Conservation (phyloP, 1,140 invertebrate genomes). For the Aplysia californica region DNA sequence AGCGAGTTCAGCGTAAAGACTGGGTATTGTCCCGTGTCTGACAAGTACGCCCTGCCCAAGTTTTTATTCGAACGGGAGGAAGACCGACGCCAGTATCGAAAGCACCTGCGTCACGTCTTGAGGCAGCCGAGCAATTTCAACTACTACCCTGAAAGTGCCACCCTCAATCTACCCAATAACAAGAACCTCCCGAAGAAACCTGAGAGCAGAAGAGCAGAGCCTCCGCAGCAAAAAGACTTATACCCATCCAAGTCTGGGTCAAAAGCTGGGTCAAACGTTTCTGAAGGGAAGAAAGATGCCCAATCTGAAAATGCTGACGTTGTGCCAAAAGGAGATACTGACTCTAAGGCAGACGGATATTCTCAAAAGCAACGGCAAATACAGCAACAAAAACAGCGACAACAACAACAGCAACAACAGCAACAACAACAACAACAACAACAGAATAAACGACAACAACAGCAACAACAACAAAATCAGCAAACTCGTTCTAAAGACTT, state of each 20-base stretch:
- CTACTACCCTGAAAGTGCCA: neutral
- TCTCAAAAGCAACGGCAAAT: no score
- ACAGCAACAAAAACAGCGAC: no score
- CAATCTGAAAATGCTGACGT: no score
- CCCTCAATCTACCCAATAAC: neutral
- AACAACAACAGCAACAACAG: no score
- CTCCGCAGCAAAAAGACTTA: neutral
- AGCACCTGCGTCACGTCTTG: neutral
- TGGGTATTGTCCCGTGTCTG: conserved; percentile 29
- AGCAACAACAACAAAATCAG: no score
- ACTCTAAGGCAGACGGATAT: no score
- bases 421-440: no score
- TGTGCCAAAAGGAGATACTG: no score
- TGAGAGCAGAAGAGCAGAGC: neutral
- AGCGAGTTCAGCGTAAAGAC: conserved; percentile 28
- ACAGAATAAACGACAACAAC: no score
- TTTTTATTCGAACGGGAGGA: neutral
- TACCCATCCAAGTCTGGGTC: neutral
- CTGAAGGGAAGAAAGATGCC: no score
- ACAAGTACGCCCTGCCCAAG: neutral
- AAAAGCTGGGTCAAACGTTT: neutral
- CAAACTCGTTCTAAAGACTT: no score
- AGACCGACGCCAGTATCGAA: neutral
- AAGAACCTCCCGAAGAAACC: neutral
- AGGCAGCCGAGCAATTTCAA: neutral